Evolutionary conservation across 2,888 invertebrate species (phyloP).

Genomic region (Phortica okadai): DNA sequence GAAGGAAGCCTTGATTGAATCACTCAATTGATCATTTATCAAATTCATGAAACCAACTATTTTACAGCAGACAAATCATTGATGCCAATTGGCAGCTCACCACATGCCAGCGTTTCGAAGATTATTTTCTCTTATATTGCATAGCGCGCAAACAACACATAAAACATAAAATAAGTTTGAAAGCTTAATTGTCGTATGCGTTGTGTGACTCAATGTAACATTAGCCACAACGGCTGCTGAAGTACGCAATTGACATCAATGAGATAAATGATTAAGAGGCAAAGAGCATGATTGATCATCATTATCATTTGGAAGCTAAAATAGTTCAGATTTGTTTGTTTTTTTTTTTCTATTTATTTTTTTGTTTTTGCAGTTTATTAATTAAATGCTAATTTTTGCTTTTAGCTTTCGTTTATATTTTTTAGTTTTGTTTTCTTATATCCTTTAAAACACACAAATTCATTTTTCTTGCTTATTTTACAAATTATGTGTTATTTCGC

Average conservation of each 20-base stretch:
- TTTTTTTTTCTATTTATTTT: conserved; percentile 52
- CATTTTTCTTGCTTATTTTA: background rate
- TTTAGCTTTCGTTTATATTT: conserved; percentile 35
- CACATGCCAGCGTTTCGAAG: background rate
- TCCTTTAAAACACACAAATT: conserved; percentile 40
- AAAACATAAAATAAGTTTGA: no score
- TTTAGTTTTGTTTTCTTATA: conserved; percentile 42
- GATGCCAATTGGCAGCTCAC: background rate
- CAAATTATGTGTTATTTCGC: no score
- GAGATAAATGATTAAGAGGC: background rate
- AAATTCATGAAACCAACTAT: no score
- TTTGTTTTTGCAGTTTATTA: background rate
- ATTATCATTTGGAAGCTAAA: background rate
- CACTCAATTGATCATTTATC: no score
- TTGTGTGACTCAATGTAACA: no score
- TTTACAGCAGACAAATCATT: background rate
- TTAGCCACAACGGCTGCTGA: no score
- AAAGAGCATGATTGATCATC: background rate
- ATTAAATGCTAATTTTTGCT: background rate
- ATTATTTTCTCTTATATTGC: background rate
- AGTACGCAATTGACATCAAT: no score
- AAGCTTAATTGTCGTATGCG: no score
- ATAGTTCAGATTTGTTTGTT: conserved; percentile 52
- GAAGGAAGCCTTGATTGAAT: background rate
- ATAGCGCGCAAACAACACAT: background rate